Base-by-base conservation (phyloP, 2,888 invertebrate genomes). In the Ashinkailepas kermadecensis region DNA sequence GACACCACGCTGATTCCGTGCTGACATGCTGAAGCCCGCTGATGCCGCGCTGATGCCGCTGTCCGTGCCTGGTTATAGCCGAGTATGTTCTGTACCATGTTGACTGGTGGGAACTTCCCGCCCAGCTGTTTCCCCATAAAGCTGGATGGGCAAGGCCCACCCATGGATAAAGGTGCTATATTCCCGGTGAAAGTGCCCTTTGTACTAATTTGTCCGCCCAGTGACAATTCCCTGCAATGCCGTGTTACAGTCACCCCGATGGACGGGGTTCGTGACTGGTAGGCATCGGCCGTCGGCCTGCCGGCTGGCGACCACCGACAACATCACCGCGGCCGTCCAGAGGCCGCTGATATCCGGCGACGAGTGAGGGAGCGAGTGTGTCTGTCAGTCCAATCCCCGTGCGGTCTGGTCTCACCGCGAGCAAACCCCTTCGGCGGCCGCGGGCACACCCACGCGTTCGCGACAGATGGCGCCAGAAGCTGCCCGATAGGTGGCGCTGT, bases 401-500 rank as follows among this genome's bases (percentile, higher is more conserved):
- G 15, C 64, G 39, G 70, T 39, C 15, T 15, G 70, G 54, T 54
- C 56, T 9, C 23, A 21, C 74, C 21, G 21, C 74, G 54, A n/a
- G 11, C 74, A 56, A 9, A 13, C 10, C 74, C 74, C 70, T 25
- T 39, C 74, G 23, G 54, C 21, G 54, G 74, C 56, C 2, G 21
- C 23, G n/a, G 23, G 0, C 7, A 15, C 59, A 11, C 59, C 74
- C 21, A 10, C 74, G 11, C 74, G 23, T 21, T 23, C 56, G 74
- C 74, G 70, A 13, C 39, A 39, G 39, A 70, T 39, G 70, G 70
- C 54, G 74, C 56, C 56, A 56, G 74, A 56, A 56, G 13, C 74
- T 74, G 74, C 13, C 54, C 74, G 74, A 74, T 56, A 74, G 74
- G 74, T 74, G 74, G 74, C 56, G 74, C 56, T 18, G 3, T 23